These are phyloP conservation scores for Bos javanicus DNA, from an alignment of 2,113 vertebrate genomes.

Conservation along the genomic window DNA sequence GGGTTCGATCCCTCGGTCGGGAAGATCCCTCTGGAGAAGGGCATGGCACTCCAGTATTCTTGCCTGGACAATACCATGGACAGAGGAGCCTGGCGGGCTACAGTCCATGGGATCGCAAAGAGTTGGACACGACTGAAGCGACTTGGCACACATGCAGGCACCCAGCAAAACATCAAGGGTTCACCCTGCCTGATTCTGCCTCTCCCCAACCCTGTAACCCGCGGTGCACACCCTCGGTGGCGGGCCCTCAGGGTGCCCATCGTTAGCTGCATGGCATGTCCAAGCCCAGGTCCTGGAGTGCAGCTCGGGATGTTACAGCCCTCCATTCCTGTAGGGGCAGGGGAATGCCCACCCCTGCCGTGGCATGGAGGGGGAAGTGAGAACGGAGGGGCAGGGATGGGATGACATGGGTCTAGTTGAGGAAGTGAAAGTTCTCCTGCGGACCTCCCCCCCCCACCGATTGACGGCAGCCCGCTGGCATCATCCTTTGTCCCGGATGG, in stretches of 20 bases:
- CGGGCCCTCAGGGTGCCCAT: background rate
- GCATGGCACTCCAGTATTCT: background rate
- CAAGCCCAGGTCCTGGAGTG: background rate
- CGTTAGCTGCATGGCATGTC: fast-evolving
- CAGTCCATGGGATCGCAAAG: background rate
- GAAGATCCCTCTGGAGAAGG: background rate
- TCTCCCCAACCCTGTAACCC: background rate
- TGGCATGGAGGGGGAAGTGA: background rate
- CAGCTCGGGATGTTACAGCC: background rate
- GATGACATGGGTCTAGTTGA: fast-evolving
- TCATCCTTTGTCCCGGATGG: background rate
- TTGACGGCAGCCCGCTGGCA: background rate
- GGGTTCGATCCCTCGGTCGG: background rate
- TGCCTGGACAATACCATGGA: background rate
- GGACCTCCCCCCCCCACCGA: background rate
- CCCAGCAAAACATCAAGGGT: background rate
- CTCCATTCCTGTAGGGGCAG: background rate
- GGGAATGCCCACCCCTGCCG: background rate
- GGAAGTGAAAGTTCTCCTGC: background rate
- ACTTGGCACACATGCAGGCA: background rate
- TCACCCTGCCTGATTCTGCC: background rate
- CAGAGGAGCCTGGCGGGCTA: background rate
- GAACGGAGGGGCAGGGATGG: background rate
- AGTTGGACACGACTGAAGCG: background rate
- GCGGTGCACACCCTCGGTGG: fast-evolving